A percentile compares a stretch with the other conserved stretches of the same genome.
These are phyloP conservation scores for Ophion costatus DNA, from an alignment of 2,888 invertebrate genomes.

Conservation along the genomic window DNA sequence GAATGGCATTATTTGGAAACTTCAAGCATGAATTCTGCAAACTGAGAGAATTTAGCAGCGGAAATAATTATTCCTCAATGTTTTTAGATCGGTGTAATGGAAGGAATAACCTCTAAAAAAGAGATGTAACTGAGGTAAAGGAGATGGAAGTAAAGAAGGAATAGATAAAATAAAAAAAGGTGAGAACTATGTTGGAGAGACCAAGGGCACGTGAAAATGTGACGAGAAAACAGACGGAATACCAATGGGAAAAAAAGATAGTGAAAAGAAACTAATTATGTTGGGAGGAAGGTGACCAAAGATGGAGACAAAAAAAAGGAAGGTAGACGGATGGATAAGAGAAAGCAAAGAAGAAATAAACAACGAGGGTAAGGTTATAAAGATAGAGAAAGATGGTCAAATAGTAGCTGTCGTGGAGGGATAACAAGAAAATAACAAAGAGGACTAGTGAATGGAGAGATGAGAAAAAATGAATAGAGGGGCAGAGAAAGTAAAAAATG, in stretches of 20 bases:
- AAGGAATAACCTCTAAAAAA: background rate
- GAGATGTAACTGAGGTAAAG: background rate
- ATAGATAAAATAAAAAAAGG: background rate
- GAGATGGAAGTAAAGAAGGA: background rate
- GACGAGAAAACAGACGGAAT: constrained; percentile 1
- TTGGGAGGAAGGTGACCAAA: background rate
- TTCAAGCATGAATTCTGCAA: too few relatives aligned
- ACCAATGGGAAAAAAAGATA: constrained; percentile 10
- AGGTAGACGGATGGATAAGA: background rate
- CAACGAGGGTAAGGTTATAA: constrained; percentile 6
- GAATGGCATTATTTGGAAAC: too few relatives aligned
- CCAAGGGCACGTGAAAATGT: background rate
- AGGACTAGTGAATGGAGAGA: background rate
- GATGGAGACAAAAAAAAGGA: background rate
- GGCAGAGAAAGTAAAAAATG: constrained; percentile 11
- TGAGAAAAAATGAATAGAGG: background rate
- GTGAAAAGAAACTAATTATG: constrained; percentile 11
- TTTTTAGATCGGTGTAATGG: background rate
- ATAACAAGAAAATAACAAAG: too few relatives aligned
- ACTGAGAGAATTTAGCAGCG: too few relatives aligned
- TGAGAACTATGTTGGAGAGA: background rate
- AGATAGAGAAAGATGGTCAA: background rate
- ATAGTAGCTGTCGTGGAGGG: background rate
- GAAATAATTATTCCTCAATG: too few relatives aligned
- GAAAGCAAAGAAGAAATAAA: constrained; percentile 3